Evolutionary conservation across 2,888 invertebrate species (phyloP).

Genomic region (Notodromas monacha): DNA sequence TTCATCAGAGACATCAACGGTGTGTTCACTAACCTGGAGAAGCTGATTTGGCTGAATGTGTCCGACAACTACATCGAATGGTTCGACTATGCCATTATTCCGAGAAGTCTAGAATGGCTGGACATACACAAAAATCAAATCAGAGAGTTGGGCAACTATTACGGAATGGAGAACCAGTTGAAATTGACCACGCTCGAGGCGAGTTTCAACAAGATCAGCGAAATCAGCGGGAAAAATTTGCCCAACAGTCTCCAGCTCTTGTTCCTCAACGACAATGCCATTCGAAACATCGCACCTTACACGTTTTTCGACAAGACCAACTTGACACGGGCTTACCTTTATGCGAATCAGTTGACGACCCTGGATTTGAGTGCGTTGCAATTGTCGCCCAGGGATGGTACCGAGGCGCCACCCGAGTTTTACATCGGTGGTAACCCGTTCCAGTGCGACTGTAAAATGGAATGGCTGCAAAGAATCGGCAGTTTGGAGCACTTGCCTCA

Average conservation of each 20-base stretch:
- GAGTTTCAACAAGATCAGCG: slow-evolving; percentile 56
- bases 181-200: slow-evolving; percentile 50
- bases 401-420: slow-evolving; percentile 32
- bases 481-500: slow-evolving; percentile 36
- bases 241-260: slow-evolving; percentile 48
- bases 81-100: slow-evolving; percentile 59
- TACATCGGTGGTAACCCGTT: slow-evolving; percentile 54
- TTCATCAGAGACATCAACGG: slow-evolving; percentile 44
- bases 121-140: slow-evolving; percentile 63
- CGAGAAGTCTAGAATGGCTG: slow-evolving; percentile 47
- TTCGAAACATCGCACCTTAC: slow-evolving; percentile 49
- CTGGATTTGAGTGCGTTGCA: slow-evolving; percentile 62
- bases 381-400: slow-evolving; percentile 20
- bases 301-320: slow-evolving; percentile 62
- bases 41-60: slow-evolving; percentile 56
- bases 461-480: slow-evolving; percentile 44
- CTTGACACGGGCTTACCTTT: slow-evolving; percentile 59
- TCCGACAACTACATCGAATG: slow-evolving; percentile 58
- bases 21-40: slow-evolving; percentile 45
- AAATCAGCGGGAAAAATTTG: slow-evolving; percentile 38
- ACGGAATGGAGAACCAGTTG: slow-evolving; percentile 43
- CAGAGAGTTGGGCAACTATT: slow-evolving; percentile 43
- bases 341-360: slow-evolving; percentile 60
- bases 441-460: slow-evolving; percentile 62
- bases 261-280: slow-evolving; percentile 62